These are phyloP conservation scores for Nasua narica DNA, from an alignment of 2,797 vertebrate genomes.

Conservation along the genomic window DNA sequence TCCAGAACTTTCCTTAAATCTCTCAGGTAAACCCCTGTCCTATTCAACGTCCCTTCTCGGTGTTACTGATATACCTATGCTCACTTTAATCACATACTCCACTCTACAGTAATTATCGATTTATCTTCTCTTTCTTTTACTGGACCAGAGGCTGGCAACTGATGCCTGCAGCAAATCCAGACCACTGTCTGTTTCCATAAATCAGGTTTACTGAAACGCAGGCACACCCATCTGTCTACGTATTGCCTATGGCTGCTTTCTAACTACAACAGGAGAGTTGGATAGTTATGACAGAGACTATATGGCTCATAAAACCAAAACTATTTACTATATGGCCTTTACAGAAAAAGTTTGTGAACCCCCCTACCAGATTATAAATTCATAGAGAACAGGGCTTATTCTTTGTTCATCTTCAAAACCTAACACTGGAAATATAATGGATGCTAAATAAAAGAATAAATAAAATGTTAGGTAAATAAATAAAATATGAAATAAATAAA, in stretches of 20 bases:
- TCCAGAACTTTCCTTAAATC: background rate
- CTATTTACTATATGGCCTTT: background rate
- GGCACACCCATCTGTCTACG: background rate
- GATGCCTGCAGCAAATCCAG: background rate
- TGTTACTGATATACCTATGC: background rate
- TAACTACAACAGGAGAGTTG: background rate
- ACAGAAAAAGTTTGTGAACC: background rate
- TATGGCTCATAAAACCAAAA: background rate
- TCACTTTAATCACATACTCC: background rate
- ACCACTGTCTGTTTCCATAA: background rate
- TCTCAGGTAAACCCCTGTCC: background rate
- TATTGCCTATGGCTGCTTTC: background rate
- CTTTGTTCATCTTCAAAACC: background rate
- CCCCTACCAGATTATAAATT: background rate
- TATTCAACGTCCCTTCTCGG: background rate
- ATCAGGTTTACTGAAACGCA: background rate
- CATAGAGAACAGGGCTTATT: background rate
- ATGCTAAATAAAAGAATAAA: background rate
- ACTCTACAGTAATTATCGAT: background rate
- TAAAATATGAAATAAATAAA: background rate
- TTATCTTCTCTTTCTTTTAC: background rate
- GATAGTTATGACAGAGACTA: background rate
- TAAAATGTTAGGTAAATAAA: background rate
- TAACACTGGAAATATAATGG: background rate
- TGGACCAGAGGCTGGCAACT: background rate